A percentile compares a stretch with the other conserved stretches of the same genome.
Conservation (phyloP, 2,797 vertebrate species). For the Takifugu rubripes region DNA sequence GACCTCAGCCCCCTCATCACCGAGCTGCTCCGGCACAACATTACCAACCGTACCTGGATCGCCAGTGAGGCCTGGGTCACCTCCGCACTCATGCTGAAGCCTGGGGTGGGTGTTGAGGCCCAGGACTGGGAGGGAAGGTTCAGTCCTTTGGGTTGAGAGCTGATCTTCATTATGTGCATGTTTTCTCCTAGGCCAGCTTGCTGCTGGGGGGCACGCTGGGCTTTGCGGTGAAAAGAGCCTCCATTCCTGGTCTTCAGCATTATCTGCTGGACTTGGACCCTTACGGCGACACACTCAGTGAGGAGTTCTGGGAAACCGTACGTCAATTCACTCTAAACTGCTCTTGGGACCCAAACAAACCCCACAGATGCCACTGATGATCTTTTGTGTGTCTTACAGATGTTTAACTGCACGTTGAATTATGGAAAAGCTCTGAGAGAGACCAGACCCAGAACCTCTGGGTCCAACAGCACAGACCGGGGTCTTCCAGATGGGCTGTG, state of each 20-base stretch:
- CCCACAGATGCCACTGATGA: background rate
- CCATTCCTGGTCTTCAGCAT: constrained; percentile 74
- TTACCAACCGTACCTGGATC: constrained; percentile 84
- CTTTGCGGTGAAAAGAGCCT: constrained; percentile 76
- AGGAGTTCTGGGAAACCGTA: constrained; percentile 84
- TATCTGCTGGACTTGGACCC: constrained; percentile 78
- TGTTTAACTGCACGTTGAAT: constrained; percentile 82
- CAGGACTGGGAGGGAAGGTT: background rate
- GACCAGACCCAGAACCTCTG: constrained; percentile 25
- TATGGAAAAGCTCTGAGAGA: constrained; percentile 45
- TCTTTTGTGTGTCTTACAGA: constrained; percentile 26
- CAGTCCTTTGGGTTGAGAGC: background rate
- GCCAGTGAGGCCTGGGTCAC: constrained; percentile 87
- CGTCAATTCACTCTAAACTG: constrained; percentile 5
- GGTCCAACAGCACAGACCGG: constrained; percentile 39
- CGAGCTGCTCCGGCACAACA: constrained; percentile 75
- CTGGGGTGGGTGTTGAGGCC: constrained; percentile 58
- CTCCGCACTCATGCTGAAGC: constrained; percentile 78
- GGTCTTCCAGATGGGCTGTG: constrained; percentile 68
- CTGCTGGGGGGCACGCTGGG: constrained; percentile 80
- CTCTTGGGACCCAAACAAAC: too few species aligned
- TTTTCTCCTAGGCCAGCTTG: constrained; percentile 50
- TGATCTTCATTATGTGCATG: background rate
- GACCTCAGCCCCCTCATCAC: constrained; percentile 79
- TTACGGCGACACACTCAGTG: constrained; percentile 72